phyloP scores from a whole-genome alignment of 1,140 invertebrate genomes.

The Ectropis grisescens region DNA sequence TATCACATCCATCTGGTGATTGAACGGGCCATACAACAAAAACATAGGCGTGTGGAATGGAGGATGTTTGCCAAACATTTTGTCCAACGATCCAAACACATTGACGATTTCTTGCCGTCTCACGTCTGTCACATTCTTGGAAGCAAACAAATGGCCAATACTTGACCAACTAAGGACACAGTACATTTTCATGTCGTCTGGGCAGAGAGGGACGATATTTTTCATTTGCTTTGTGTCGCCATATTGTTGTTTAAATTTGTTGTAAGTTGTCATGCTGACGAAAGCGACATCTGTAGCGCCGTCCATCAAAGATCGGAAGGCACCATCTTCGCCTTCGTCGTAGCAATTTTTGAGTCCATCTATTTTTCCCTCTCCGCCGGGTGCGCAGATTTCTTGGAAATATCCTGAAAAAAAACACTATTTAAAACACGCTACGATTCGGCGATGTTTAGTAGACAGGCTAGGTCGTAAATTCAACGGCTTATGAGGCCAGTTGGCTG shows the following conservation, averaged over 20 bases:
- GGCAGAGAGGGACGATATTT: conserved; percentile 66
- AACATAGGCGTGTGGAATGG: conserved; percentile 73
- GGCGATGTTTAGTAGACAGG: no score
- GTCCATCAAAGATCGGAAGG: conserved; percentile 85
- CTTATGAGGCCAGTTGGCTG: no score
- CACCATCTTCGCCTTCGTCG: conserved; percentile 67
- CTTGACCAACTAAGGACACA: conserved; percentile 81
- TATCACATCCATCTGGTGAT: conserved; percentile 72
- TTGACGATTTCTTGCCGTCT: conserved; percentile 75
- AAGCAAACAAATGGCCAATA: conserved; percentile 74
- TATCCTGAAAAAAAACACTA: no score
- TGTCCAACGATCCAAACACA: conserved; percentile 76
- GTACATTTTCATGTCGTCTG: conserved; percentile 63
- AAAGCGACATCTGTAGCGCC: conserved; percentile 89
- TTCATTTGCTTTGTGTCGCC: conserved; percentile 11
- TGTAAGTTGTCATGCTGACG: conserved; percentile 78
- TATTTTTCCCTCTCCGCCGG: conserved; percentile 38
- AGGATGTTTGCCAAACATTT: conserved; percentile 75
- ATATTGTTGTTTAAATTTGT: conserved; percentile 67
- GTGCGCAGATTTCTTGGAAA: conserved; percentile 75
- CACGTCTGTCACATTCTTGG: conserved; percentile 67
- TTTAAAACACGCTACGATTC: no score
- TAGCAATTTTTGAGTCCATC: conserved; percentile 24
- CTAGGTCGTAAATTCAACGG: no score
- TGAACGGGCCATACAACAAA: conserved; percentile 76